These are phyloP conservation scores for Ctenopoma kingsleyae DNA, from an alignment of 2,797 vertebrate genomes.

Conservation along the genomic window DNA sequence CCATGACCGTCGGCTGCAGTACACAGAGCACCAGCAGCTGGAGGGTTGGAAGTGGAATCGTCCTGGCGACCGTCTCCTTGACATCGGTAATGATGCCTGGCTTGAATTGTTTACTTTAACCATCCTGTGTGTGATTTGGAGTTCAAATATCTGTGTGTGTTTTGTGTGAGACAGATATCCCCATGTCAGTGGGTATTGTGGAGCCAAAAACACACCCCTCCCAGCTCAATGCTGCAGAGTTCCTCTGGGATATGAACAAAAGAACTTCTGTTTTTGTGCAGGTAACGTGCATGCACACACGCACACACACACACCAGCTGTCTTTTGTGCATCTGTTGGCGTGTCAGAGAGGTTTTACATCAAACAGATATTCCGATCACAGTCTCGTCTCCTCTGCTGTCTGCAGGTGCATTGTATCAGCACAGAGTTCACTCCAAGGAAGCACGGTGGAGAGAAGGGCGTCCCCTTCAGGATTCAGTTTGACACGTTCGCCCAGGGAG, in stretches of 20 bases:
- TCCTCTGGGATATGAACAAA: constrained; percentile 96
- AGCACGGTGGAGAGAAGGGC: constrained; percentile 96
- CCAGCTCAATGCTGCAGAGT: constrained; percentile 96
- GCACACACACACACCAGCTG: constrained; percentile 9
- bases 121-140: constrained; percentile 17
- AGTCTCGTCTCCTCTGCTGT: background rate
- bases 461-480: constrained; percentile 96
- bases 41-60: constrained; percentile 90
- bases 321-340: constrained; percentile 26
- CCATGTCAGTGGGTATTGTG: constrained; percentile 96
- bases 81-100: constrained; percentile 82
- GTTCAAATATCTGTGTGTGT: constrained; percentile 38
- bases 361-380: constrained; percentile 38
- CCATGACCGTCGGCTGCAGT: constrained; percentile 87
- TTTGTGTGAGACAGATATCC: constrained; percentile 88
- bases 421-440: constrained; percentile 97
- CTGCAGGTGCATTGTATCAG: constrained; percentile 96
- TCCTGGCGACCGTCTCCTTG: constrained; percentile 88
- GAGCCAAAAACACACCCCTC: constrained; percentile 95
- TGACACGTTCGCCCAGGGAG: constrained; percentile 92
- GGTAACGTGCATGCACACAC: constrained; percentile 76
- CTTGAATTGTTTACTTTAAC: constrained; percentile 29
- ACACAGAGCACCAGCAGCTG: constrained; percentile 91
- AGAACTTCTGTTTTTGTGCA: constrained; percentile 97
- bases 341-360: constrained; percentile 32